These are phyloP conservation scores for Glareola pratincola DNA, from an alignment of 2,113 vertebrate species.

Conservation along the genomic window DNA sequence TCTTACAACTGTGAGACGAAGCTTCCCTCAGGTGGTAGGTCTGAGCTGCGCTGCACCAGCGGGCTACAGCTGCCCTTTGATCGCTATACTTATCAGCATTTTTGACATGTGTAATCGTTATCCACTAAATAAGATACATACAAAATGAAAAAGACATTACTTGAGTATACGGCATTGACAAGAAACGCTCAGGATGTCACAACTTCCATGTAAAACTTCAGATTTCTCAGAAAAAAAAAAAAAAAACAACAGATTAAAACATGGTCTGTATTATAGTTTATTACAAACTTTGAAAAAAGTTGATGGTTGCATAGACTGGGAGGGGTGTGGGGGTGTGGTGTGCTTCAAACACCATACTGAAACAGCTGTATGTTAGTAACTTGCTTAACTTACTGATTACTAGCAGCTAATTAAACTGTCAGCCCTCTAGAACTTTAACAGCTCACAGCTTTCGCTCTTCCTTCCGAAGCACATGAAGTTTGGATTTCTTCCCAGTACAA, in stretches of 20 bases:
- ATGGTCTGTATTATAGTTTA: background rate
- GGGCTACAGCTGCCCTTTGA: background rate
- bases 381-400: background rate
- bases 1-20: background rate
- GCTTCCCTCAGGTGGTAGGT: background rate
- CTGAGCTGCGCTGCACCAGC: background rate
- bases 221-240: background rate
- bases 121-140: background rate
- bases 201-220: background rate
- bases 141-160: background rate
- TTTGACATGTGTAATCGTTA: background rate
- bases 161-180: background rate
- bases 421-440: background rate
- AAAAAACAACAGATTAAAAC: background rate
- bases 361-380: background rate
- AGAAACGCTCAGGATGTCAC: background rate
- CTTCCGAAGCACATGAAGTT: background rate
- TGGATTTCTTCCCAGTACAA: background rate
- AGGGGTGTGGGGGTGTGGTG: too few relatives aligned
- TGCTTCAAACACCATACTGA: background rate
- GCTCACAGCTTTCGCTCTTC: background rate
- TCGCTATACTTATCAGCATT: background rate
- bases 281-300: background rate
- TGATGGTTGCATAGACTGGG: background rate
- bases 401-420: background rate